A percentile compares a stretch with the other conserved stretches of the same genome.
phyloP scores from a whole-genome alignment of 2,113 vertebrate genomes.

The Oreochromis niloticus region DNA sequence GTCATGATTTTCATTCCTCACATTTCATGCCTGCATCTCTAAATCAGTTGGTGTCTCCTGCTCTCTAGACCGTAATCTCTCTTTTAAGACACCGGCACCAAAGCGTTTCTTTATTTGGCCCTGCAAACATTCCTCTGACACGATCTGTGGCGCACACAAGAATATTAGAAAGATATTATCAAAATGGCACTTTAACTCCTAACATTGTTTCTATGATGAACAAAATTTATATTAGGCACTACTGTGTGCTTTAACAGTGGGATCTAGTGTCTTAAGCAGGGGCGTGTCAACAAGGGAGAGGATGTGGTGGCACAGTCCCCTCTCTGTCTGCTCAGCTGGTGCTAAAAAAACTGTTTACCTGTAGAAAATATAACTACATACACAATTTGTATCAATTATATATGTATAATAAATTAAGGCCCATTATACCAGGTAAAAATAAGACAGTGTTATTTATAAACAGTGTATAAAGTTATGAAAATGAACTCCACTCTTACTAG shows the following conservation, averaged over 20 bases:
- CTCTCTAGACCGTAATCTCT: neutral
- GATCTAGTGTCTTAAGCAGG: neutral
- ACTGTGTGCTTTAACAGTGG: neutral
- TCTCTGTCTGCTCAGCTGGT: neutral
- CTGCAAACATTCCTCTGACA: neutral
- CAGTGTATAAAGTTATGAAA: neutral
- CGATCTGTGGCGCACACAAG: neutral
- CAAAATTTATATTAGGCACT: neutral
- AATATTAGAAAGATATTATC: neutral
- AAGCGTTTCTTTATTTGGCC: neutral
- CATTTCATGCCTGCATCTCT: constrained; percentile 45
- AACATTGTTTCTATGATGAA: neutral
- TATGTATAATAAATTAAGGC: neutral
- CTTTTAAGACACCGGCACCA: neutral
- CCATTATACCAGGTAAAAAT: neutral
- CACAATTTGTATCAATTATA: neutral
- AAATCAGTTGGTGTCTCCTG: neutral
- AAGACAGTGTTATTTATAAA: neutral
- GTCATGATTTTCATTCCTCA: constrained; percentile 57
- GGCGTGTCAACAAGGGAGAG: neutral
- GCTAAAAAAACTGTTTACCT: neutral
- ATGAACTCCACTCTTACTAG: neutral
- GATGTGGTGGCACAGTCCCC: neutral
- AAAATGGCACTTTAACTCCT: neutral
- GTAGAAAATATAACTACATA: neutral